Evolutionary conservation across 23 tunicate genomes (phyloP), one percentile per base, ranked within the genome.

Genomic region (Ascidia mentula): DNA sequence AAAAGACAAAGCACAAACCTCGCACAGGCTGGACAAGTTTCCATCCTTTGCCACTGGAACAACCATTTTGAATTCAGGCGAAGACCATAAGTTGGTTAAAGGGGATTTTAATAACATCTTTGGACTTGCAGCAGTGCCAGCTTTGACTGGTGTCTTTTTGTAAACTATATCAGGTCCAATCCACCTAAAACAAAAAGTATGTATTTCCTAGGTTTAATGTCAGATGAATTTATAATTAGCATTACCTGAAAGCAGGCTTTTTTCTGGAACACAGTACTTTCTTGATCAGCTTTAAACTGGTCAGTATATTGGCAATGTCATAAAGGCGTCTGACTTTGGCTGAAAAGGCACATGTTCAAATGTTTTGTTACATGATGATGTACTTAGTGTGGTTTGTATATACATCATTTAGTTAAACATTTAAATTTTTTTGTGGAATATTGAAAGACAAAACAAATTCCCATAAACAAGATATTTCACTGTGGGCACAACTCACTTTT

Each of bases 241-340:
- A 31, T 34, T 77, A 88, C 93, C 83, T 69, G 45, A 88, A 88
- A 22, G 81, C 33, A 0, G 93, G 93, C 38, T 82, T 88, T 77
- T 79, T 71, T 77, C 87, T 82, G 0, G 75, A 78, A 31, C 22
- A 18, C 18, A 35, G 36, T 32, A 78, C 73, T 77, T 88, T 88
- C 46, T 77, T 82, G 45, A 88, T 88, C n/a, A 88, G 45, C 65
- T 77, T 74, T 20, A 88, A 75, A 45, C 93, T 88, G 31, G 83
- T 59, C 65, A 88, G 70, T n/a, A 88, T 88, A 40, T 88, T 88
- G 79, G 93, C 93, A 61, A 88, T 88, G 40, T 88, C 93, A 72
- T 88, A 88, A 61, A 88, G 59, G 1, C 93, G 83, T 9, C 93
- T 79, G 34, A 88, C 87, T 88, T 88, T 88, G 15, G 93, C 93